A percentile compares a stretch with the other conserved stretches of the same genome.
Conservation (phyloP, 30 jellyfish, hydroid and myxozoan species). For the Turritopsis rubra region DNA sequence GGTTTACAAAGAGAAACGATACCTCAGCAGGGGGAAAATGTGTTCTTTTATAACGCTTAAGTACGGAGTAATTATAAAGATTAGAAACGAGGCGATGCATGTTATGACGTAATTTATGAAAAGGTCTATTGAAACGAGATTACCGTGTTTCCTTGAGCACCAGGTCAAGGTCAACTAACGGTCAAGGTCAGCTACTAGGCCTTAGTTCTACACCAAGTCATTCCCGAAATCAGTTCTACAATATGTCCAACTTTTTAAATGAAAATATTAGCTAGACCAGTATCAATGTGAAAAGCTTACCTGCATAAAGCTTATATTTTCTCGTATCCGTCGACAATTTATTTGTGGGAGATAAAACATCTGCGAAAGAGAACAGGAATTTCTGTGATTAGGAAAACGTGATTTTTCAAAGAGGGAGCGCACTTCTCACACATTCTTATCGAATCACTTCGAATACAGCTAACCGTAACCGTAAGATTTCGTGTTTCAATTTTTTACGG, state of each 20-base stretch:
- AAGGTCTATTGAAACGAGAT: neutral
- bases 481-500: too few species aligned
- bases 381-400: neutral
- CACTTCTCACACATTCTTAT: too few species aligned
- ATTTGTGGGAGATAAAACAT: slow-evolving; percentile 66
- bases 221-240: neutral
- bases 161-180: neutral
- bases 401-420: neutral
- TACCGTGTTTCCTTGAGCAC: neutral
- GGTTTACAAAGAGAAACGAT: too few species aligned
- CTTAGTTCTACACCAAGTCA: neutral
- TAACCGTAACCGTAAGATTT: too few species aligned
- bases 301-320: slow-evolving; percentile 64
- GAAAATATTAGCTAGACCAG: neutral
- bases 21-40: too few species aligned
- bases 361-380: slow-evolving; percentile 20
- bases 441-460: too few species aligned
- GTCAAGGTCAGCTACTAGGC: neutral
- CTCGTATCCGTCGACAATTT: slow-evolving; percentile 53
- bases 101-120: too few species aligned
- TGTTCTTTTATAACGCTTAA: too few species aligned
- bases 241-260: too few species aligned
- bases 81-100: too few species aligned
- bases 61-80: too few species aligned
- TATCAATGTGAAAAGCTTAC: slow-evolving; percentile 22